Base-by-base conservation (phyloP, 2,797 vertebrate species). In the Merluccius polli region DNA sequence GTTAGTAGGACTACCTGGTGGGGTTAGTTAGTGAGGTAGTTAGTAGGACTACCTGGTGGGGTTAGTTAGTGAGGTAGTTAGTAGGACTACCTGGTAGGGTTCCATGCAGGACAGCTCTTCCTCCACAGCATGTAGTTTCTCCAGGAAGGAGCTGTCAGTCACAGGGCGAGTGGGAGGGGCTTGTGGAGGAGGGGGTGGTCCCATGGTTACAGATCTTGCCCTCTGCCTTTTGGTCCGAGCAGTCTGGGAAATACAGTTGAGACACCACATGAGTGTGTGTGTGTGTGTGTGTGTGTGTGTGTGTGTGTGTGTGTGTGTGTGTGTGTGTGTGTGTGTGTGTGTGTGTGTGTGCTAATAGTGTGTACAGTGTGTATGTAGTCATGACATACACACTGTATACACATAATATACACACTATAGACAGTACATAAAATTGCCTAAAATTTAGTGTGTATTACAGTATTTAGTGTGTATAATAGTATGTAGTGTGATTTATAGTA, bases 101-200 rank as follows among this genome's bases (percentile, higher is more conserved):
- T 95, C 95, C 91, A 96, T 91, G 1, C 95, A 93, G 0, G 94
- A 95, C 85, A 97, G 70, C 69, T 97, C 96, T 15, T 96, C 96
- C 70, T 97, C 96, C 77, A 97, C 96, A 0, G 95, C 96, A 0
- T 97, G 93, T 16, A 98, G 90, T 71, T 96, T 95, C 89, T 97
- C 96, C 93, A 98, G 94, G 85, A 98, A 98, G 1, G 85, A 79
- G 85, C 90, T 94, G 81, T 93, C 92, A 4, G 86, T 73, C 29
- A 78, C 92, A 0, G 92, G 88, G 0, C 91, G 94, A 0, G 93
- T 90, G 7, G 85, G 92, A 0, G 32, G 81, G 27, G 83, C 83
- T 75, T 83, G 89, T 27, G 91, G 91, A 0, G 88, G 87, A 70
- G 89, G 89, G 13, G 91, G 90, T 0, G 91, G 91, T 2, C 89